Base-by-base conservation (phyloP, 2,113 vertebrate species). In the Lathamus discolor region DNA sequence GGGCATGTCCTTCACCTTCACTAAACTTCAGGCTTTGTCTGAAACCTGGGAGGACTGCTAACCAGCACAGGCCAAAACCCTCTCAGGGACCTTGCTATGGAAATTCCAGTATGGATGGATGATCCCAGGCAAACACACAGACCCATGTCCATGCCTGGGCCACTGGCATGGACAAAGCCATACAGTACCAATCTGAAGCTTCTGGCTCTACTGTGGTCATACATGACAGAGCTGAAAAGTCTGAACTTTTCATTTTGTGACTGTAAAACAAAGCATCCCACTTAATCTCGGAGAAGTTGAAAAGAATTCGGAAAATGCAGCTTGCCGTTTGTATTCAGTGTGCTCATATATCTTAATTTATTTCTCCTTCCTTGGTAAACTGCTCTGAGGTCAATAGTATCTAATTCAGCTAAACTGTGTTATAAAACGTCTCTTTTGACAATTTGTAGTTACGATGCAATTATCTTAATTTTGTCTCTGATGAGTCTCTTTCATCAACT, bases 391-490 rank as follows among this genome's bases (percentile, higher is more conserved):
- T 89, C 88, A 95, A 70, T 29, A 93, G 52, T 51, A 88, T 43
- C 76, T 95, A 95, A 91, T 91, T 72, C 76, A 96, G 66, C 52
- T 81, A 78, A 77, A 93, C 16, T 48, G 44, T 90, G 66, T 49
- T 61, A 74, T 89, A 92, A 95, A 91, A 88, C 1, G 14, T 74
- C 74, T 83, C 83, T 83, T 70, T 88, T 23, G 81, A 92, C 49
- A 93, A 92, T 83, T 92, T 95, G 76, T 59, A 75, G 62, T 92
- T 92, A 95, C 4, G 3, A 90, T 57, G 81, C 66, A 92, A 96
- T 96, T 94, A 95, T 64, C 90, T 92, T 90, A 92, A 86, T 95
- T 95, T 94, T 94, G 83, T 76, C 82, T 91, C 85, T 90, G 83
- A 81, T 91, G 33, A 88, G 41, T 37, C 33, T 85, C 49, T 77